Conservation (phyloP, 2,888 invertebrate genomes). For the Arenicola marina region DNA sequence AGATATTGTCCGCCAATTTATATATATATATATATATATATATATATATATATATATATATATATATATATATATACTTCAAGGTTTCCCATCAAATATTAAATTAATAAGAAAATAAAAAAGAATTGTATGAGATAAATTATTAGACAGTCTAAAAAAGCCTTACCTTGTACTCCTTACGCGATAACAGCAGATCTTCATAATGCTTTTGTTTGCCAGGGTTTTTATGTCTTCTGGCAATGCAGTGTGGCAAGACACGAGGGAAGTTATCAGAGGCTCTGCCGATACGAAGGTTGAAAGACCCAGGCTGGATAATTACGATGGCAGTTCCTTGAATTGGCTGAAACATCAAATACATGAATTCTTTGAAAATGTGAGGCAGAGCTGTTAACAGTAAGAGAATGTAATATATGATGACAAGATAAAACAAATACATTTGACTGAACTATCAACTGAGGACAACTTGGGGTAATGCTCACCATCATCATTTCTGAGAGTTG, state of each 20-base stretch:
- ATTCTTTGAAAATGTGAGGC: too few relatives aligned
- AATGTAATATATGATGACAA: too few relatives aligned
- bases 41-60: too few relatives aligned
- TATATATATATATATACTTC: neutral
- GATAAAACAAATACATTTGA: too few relatives aligned
- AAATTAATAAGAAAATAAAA: neutral
- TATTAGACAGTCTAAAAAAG: neutral
- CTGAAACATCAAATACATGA: too few relatives aligned
- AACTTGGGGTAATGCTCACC: too few relatives aligned
- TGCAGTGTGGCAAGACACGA: conserved; percentile 81
- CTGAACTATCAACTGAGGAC: too few relatives aligned
- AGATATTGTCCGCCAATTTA: too few relatives aligned
- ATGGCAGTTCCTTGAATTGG: conserved; percentile 34
- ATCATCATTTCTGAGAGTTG: too few relatives aligned
- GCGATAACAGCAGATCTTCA: conserved; percentile 44
- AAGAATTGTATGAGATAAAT: neutral
- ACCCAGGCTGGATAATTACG: conserved; percentile 93
- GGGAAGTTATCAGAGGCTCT: conserved; percentile 88
- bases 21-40: too few relatives aligned
- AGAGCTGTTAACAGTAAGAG: too few relatives aligned
- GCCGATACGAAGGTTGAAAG: conserved; percentile 84
- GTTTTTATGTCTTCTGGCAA: conserved; percentile 70
- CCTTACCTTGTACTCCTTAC: conserved; percentile 37
- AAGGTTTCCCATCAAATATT: neutral
- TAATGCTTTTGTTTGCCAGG: conserved; percentile 30